A percentile compares a stretch with the other conserved stretches of the same genome.
Conservation (phyloP, 2,797 vertebrate species). For the Carduelis carduelis region DNA sequence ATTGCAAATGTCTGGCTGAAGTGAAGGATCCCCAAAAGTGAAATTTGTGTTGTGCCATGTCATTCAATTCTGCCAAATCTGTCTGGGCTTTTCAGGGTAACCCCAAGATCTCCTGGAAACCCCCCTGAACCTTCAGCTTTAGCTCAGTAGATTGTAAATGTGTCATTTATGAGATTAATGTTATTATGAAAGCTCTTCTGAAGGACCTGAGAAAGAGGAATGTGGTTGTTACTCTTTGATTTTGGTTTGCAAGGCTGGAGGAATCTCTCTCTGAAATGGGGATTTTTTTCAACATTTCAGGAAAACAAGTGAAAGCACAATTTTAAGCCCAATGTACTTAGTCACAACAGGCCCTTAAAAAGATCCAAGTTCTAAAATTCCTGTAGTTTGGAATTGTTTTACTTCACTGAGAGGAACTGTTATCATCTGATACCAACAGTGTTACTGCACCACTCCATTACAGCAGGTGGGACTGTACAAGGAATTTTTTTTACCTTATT, state of each 20-base stretch:
- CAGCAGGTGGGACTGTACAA: not conserved
- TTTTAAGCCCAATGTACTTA: not conserved
- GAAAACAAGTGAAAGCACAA: not conserved
- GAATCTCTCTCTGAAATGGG: not conserved
- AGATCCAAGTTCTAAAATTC: not conserved
- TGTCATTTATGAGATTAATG: accelerated
- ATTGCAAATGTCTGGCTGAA: not conserved
- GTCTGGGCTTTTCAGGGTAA: not conserved
- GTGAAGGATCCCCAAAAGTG: not conserved
- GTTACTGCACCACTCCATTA: not conserved
- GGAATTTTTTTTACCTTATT: not conserved
- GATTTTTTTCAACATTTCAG: not conserved
- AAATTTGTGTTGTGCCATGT: not conserved
- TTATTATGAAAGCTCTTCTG: not conserved
- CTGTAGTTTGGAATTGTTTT: not conserved
- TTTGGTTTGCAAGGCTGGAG: not conserved
- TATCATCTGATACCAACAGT: not conserved
- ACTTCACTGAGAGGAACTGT: not conserved
- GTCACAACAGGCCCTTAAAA: not conserved
- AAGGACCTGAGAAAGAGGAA: not conserved
- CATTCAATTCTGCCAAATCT: not conserved
- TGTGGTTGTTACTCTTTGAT: not conserved
- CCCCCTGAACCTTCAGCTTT: not conserved
- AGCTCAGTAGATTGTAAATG: not conserved
- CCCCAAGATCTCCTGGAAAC: not conserved